phyloP scores from a whole-genome alignment of 2,113 vertebrate genomes.

The Sinocyclocheilus rhinocerous region DNA sequence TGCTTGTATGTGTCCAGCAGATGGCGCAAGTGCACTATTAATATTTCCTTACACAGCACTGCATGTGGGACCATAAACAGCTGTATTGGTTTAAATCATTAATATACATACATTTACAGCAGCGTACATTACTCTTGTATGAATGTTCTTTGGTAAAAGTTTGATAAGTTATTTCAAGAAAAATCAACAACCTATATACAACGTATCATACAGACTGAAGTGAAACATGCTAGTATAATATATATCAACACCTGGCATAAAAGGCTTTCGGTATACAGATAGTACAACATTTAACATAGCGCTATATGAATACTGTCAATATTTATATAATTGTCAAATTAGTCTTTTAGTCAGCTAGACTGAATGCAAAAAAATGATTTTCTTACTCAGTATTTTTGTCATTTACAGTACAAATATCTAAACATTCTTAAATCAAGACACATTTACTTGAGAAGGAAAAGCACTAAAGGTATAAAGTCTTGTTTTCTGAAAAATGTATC shows the following conservation, averaged over 20 bases:
- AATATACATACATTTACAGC: neutral
- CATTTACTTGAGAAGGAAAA: no score
- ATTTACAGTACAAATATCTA: no score
- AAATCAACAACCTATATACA: neutral
- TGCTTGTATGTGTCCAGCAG: constrained; percentile 13
- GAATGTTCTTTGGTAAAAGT: neutral
- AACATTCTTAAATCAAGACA: no score
- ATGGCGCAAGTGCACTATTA: neutral
- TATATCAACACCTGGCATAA: neutral
- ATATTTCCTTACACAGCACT: neutral
- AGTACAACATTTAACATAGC: neutral
- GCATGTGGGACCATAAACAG: neutral
- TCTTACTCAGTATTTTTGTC: no score
- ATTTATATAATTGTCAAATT: neutral
- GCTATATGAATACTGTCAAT: neutral
- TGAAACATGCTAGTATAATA: constrained; percentile 4
- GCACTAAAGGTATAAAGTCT: no score
- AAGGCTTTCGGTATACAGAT: neutral
- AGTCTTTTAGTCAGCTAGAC: no score
- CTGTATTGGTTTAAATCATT: neutral
- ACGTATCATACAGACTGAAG: neutral
- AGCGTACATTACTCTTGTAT: neutral
- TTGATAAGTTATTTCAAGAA: constrained; percentile 11
- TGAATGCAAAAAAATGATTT: no score
- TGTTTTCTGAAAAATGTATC: no score